Evolutionary conservation across 37 sponge, comb jelly and placozoan genomes (phyloP).

Genomic region (Cliona cf. orientalis): DNA sequence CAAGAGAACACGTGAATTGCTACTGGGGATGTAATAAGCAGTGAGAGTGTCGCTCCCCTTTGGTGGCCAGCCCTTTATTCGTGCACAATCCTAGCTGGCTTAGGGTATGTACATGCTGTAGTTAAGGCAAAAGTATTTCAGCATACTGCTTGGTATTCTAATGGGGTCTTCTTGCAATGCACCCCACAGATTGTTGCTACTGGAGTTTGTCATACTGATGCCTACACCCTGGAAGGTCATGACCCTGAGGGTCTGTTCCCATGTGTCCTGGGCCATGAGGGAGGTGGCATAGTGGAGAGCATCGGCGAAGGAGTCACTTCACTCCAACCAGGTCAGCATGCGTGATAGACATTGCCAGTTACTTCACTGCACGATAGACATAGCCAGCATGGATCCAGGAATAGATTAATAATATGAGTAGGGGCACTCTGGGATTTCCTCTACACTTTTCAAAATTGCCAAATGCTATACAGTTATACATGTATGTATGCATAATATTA

Average conservation of each 20-base stretch:
- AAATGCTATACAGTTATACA: no score
- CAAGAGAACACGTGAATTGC: no score
- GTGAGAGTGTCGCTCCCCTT: no score
- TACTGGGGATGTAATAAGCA: no score
- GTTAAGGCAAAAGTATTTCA: background rate
- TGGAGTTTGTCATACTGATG: slow-evolving; percentile 97
- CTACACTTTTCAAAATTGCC: no score
- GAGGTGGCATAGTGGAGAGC: slow-evolving; percentile 95
- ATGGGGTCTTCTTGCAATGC: background rate
- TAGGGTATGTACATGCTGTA: background rate
- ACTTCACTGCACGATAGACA: no score
- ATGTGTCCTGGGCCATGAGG: slow-evolving; percentile 92
- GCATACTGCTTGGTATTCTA: background rate
- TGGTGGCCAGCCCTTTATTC: background rate
- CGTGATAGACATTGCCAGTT: no score
- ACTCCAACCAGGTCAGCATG: slow-evolving; percentile 77
- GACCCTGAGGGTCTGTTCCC: slow-evolving; percentile 93
- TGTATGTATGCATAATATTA: no score
- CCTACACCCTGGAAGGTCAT: slow-evolving; percentile 82
- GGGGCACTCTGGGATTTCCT: no score
- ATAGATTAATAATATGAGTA: no score
- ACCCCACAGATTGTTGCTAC: slow-evolving; percentile 60
- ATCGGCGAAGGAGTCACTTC: slow-evolving; percentile 91
- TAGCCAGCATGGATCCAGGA: no score
- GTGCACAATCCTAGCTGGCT: background rate